Conservation (phyloP, 2,888 invertebrate genomes). For the Chromoteleia sp. region DNA sequence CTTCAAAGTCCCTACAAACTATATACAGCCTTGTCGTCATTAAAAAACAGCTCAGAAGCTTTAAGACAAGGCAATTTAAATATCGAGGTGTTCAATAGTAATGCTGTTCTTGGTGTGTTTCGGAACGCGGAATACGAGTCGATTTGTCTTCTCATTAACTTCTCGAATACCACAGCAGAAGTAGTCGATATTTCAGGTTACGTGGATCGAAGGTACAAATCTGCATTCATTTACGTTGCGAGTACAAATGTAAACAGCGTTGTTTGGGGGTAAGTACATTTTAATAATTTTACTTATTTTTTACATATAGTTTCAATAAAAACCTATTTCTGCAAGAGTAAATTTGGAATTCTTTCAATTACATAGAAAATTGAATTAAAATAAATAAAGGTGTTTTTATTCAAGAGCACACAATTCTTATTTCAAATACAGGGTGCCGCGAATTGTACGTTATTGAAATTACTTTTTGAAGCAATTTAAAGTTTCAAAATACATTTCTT, state of each 20-base stretch:
- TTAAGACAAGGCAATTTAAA: constrained; percentile 85
- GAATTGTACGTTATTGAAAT: no score
- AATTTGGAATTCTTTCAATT: background rate
- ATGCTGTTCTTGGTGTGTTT: constrained; percentile 73
- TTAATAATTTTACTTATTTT: background rate
- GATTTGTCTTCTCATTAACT: constrained; percentile 76
- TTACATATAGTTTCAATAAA: background rate
- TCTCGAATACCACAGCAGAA: constrained; percentile 85
- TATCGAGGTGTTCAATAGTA: constrained; percentile 86
- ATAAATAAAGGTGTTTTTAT: no score
- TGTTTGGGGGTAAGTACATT: constrained; percentile 85
- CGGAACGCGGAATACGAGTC: constrained; percentile 61
- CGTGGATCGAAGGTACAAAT: constrained; percentile 83
- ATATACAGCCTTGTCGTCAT: constrained; percentile 86
- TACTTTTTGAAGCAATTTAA: no score
- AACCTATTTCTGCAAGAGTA: no score
- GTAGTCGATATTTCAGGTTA: constrained; percentile 86
- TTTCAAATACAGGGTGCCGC: no score
- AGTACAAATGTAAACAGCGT: constrained; percentile 85
- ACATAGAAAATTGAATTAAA: background rate
- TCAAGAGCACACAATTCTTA: no score
- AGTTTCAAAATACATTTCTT: background rate
- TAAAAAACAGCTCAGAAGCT: constrained; percentile 84
- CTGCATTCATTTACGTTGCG: constrained; percentile 85
- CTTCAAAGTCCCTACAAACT: constrained; percentile 87